Evolutionary conservation across 2,797 vertebrate genomes (phyloP), one percentile per base, ranked within the genome.

Genomic region (Trichosurus vulpecula): DNA sequence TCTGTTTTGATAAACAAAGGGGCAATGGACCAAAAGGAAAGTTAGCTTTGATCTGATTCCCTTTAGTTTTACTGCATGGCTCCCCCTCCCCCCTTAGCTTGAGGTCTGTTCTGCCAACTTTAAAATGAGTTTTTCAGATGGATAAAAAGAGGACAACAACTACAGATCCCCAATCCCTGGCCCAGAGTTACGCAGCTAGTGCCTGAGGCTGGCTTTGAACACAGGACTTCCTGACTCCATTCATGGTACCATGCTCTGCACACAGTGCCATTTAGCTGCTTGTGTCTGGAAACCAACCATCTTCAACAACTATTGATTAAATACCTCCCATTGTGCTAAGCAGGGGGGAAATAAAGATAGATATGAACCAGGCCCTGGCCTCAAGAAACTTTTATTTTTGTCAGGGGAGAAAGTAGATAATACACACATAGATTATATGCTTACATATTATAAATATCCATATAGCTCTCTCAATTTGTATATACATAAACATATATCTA

Each of bases 1-100:
- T 97, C 94, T 57, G 96, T 97, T 97, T 95, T 96, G 92, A 94
- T 92, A 96, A 97, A 90, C 90, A 94, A 94, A 96, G 95, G 58
- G 14, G 90, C 91, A 16, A 58, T 94, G 56, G 96, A 92, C 61
- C 54, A 53, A 93, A 94, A 97, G 87, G 30, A 31, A 13, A 95
- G 25, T 96, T 95, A 92, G 94, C 47, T 95, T 96, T 61, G 56
- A n/a, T n/a, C n/a, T n/a, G 61, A n/a, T n/a, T n/a, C 0, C 6
- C 4, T 19, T 74, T 74, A 19, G 14, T 74, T 74, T n/a, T 16
- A 74, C 61, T 74, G 2, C 61, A 74, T 41, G 16, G 35, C 61
- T 74, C 13, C 31, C 35, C 35, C 5, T 35, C 12, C 16, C n/a
- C 61, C 13, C 14, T 19, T 6, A 41, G 6, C 61, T 22, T 74